phyloP scores from a whole-genome alignment of 2,888 invertebrate genomes.

The Tigriopus californicus region DNA sequence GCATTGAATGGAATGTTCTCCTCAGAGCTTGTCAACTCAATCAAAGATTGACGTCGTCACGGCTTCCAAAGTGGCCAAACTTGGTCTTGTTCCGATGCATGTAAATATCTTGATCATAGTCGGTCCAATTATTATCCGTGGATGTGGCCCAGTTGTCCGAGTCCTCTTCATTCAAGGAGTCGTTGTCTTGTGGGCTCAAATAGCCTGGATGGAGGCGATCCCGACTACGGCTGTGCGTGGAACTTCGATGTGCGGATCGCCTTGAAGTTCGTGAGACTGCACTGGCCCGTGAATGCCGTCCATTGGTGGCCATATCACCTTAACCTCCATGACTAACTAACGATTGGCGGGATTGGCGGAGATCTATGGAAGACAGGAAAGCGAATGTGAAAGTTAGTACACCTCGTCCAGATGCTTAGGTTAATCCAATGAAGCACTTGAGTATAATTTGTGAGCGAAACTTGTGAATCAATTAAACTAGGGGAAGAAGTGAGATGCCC shows the following conservation, averaged over 20 bases:
- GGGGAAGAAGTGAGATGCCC: no score
- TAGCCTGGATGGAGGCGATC: constrained; percentile 49
- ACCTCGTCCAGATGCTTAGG: no score
- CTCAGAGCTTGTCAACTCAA: no score
- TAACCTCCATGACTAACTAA: constrained; percentile 29
- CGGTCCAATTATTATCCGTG: constrained; percentile 45
- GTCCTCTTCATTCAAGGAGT: constrained; percentile 41
- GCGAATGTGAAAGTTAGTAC: no score
- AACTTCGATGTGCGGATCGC: constrained; percentile 36
- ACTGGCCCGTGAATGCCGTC: constrained; percentile 13
- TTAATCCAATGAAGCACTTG: no score
- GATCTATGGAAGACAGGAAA: constrained; percentile 39
- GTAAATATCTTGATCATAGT: constrained; percentile 87
- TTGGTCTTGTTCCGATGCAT: constrained; percentile 61
- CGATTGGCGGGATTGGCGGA: constrained; percentile 67
- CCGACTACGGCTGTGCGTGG: constrained; percentile 53
- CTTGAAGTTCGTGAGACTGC: constrained; percentile 1
- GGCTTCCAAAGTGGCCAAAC: not conserved
- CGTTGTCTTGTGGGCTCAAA: constrained; percentile 31
- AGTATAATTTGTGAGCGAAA: no score
- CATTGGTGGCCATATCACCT: not conserved
- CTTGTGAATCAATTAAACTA: no score
- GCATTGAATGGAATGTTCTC: no score
- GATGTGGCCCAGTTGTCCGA: constrained; percentile 36
- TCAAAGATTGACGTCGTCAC: constrained; percentile 15